Conservation (phyloP, 2,113 vertebrate species). For the Aldabrachelys gigantea region DNA sequence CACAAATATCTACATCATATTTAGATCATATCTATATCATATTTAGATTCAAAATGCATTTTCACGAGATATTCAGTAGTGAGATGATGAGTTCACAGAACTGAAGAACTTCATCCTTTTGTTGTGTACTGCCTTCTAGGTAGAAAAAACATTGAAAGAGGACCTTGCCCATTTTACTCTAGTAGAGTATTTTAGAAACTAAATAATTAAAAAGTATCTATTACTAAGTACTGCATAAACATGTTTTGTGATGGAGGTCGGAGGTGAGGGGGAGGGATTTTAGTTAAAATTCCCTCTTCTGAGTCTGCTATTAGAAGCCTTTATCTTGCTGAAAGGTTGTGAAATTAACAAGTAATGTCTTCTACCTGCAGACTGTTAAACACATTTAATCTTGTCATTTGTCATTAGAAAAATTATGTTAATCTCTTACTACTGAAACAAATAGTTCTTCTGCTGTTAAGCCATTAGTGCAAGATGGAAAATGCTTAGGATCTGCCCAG, state of each 20-base stretch:
- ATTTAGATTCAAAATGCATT: background rate
- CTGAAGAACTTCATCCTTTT: background rate
- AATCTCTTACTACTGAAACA: background rate
- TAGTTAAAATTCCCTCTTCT: conserved; percentile 36
- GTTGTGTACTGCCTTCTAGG: background rate
- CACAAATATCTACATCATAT: background rate
- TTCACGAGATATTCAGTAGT: background rate
- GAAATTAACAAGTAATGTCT: conserved; percentile 19
- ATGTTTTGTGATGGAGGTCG: background rate
- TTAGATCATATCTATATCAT: too few species aligned
- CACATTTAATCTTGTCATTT: too few species aligned
- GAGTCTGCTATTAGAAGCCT: conserved; percentile 33
- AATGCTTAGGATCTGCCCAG: background rate
- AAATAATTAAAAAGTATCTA: background rate
- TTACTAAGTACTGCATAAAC: background rate
- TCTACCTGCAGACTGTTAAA: background rate
- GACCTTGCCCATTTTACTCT: background rate
- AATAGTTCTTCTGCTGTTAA: background rate
- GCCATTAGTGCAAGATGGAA: background rate
- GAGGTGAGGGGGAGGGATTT: background rate
- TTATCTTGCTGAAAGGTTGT: conserved; percentile 1
- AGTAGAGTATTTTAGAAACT: background rate
- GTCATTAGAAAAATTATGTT: background rate
- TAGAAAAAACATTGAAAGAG: background rate
- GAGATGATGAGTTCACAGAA: background rate